phyloP scores from a whole-genome alignment of 2,797 vertebrate species.

The Schizothorax lantsangensis region DNA sequence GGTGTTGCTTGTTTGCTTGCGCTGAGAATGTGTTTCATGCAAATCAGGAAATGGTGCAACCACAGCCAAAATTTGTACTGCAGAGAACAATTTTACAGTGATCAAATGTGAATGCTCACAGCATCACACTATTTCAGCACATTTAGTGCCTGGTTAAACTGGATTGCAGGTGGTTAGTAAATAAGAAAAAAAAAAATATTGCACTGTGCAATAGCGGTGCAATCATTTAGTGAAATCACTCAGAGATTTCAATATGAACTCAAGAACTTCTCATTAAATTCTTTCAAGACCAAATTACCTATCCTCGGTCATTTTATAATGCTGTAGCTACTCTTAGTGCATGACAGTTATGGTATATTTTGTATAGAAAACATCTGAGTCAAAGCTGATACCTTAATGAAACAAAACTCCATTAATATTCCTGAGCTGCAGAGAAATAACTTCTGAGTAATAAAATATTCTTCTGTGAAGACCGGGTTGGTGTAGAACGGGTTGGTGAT shows the following conservation, averaged over 20 bases:
- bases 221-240: background rate
- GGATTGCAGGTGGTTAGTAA: background rate
- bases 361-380: background rate
- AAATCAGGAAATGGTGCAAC: background rate
- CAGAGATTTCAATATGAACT: background rate
- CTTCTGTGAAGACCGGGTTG: background rate
- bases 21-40: background rate
- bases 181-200: no score
- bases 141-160: background rate
- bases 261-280: background rate
- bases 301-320: background rate
- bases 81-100: background rate
- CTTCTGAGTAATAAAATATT: background rate
- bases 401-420: background rate
- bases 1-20: background rate
- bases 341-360: background rate
- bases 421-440: background rate
- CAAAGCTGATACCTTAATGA: background rate
- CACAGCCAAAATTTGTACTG: background rate
- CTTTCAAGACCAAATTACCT: background rate
- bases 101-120: background rate
- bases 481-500: background rate
- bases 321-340: background rate
- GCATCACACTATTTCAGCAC: background rate
- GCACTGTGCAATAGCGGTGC: background rate